Evolutionary conservation across 2,888 invertebrate species (phyloP).

Genomic region (Agrochola macilenta): DNA sequence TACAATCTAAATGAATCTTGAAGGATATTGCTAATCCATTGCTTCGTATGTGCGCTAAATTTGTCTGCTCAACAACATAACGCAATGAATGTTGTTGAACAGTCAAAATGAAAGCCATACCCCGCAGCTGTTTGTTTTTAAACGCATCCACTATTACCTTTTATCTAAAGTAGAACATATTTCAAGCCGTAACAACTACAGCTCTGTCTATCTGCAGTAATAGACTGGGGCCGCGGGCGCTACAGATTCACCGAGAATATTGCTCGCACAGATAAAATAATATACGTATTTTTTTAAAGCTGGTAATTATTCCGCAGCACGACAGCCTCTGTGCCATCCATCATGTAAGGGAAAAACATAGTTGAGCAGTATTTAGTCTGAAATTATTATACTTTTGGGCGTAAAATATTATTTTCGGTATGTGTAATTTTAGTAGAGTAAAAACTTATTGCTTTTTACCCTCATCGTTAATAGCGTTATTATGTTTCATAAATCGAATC

Average conservation of each 20-base stretch:
- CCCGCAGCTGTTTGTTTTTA: neutral
- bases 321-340: slow-evolving; percentile 24
- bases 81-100: too few relatives aligned
- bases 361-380: neutral
- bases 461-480: neutral
- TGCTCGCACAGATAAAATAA: slow-evolving; percentile 54
- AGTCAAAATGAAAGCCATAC: too few relatives aligned
- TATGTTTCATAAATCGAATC: neutral
- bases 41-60: too few relatives aligned
- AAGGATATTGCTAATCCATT: too few relatives aligned
- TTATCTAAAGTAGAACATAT: slow-evolving; percentile 33
- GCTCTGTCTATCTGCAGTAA: slow-evolving; percentile 42
- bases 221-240: slow-evolving; percentile 39
- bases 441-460: too few relatives aligned
- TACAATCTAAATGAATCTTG: too few relatives aligned
- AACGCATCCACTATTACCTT: neutral
- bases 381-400: neutral
- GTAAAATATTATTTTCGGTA: neutral
- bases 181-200: neutral
- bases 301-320: slow-evolving; percentile 35
- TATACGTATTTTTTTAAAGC: slow-evolving; percentile 43
- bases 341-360: slow-evolving; percentile 17
- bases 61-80: too few relatives aligned
- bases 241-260: slow-evolving; percentile 42
- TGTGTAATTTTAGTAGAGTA: neutral